Base-by-base conservation (phyloP, 2,797 vertebrate genomes). In the Gymnoscopelus microlampas region DNA sequence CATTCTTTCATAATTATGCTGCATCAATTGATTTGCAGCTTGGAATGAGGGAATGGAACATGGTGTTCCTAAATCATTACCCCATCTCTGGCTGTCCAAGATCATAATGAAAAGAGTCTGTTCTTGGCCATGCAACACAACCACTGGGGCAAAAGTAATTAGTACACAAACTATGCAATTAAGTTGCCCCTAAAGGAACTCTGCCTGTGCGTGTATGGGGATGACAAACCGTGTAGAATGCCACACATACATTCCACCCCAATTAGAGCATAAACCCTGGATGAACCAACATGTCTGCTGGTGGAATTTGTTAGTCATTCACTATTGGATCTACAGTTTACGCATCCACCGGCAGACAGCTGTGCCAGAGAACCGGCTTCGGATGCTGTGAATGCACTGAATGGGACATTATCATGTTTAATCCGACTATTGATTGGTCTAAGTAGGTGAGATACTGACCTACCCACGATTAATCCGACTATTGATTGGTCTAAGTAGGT, bases 141-240 rank as follows among this genome's bases (percentile, higher is more conserved):
- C 79, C 70, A 23, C 77, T 85, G 81, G 81, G 76, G 81, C 80
- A 63, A 72, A 76, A 85, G 83, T 81, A 90, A 90, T 84, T 67
- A 59, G n/a, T 68, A 74, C 81, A 77, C 87, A 71, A 87, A 92
- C 85, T 91, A 88, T 87, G 85, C 86, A 90, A 90, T 92, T 90
- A 89, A 92, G 87, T 87, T 79, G 83, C 80, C 84, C 77, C 81
- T 86, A 79, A 91, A 87, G 86, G 80, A 88, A 91, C 77, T 72
- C 73, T 71, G 84, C 80, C 84, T 78, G 70, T 75, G 71, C 79
- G 84, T 81, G 85, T 44, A 83, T 73, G 71, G 79, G 74, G 68
- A 44, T 76, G 80, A 73, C 69, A 32, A 47, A 63, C 53, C 62
- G 74, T 55, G 35, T 69, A 66, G 73, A 75, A 65, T 61, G 78